phyloP scores from a whole-genome alignment of 1,140 invertebrate genomes.

The Rhagoletis pomonella region DNA sequence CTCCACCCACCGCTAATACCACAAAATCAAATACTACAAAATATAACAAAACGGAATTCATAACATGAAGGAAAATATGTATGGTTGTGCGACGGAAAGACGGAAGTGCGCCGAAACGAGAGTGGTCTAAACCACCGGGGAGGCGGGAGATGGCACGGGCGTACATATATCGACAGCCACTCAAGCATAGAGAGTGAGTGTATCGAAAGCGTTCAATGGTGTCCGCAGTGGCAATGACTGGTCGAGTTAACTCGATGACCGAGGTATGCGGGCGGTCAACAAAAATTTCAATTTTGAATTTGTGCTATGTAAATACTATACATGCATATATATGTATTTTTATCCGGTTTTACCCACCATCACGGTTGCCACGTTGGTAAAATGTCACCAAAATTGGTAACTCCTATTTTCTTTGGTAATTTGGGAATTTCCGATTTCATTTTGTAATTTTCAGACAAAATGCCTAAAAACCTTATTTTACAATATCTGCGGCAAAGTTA shows the following conservation, averaged over 20 bases:
- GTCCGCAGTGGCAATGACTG: constrained; percentile 10
- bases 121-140: background rate
- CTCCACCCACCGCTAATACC: background rate
- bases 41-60: constrained; percentile 51
- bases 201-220: background rate
- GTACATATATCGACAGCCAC: background rate
- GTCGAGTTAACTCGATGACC: constrained; percentile 32
- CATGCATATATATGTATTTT: too few relatives aligned
- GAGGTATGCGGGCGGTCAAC: background rate
- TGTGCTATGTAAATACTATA: too few relatives aligned
- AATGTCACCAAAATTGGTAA: too few relatives aligned
- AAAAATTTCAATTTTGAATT: constrained; percentile 29
- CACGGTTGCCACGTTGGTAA: too few relatives aligned
- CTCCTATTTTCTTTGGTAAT: too few relatives aligned
- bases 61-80: constrained; percentile 47
- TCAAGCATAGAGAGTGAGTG: background rate
- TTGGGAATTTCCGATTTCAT: too few relatives aligned
- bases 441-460: too few relatives aligned
- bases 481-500: too few relatives aligned
- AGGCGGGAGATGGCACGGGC: background rate
- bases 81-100: constrained; percentile 21
- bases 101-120: constrained; percentile 28
- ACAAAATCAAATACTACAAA: constrained; percentile 39
- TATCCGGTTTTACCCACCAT: too few relatives aligned
- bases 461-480: too few relatives aligned